Conservation (phyloP, 2,888 invertebrate genomes). For the Emmelina monodactyla region DNA sequence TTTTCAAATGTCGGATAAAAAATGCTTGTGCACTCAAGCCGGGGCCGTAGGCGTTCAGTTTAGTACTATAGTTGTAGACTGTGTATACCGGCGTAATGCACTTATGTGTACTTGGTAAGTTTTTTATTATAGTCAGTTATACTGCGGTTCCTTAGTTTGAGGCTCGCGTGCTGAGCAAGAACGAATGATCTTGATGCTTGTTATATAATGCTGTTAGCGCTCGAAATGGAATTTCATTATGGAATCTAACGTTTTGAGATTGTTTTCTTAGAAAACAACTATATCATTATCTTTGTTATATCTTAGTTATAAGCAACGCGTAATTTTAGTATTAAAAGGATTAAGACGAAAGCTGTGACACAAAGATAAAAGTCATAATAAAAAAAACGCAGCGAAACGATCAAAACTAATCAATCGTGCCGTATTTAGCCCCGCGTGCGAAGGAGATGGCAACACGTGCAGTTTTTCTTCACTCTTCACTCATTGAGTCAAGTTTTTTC, state of each 20-base stretch:
- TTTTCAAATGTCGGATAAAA: conserved; percentile 64
- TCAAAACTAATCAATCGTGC: too few relatives aligned
- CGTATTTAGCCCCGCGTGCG: conserved; percentile 31
- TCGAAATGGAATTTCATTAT: too few relatives aligned
- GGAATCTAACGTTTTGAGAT: too few relatives aligned
- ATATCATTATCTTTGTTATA: too few relatives aligned
- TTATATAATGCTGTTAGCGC: conserved; percentile 26
- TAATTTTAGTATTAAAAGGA: too few relatives aligned
- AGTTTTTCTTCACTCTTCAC: conserved; percentile 41
- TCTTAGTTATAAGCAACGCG: too few relatives aligned
- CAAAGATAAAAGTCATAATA: too few relatives aligned
- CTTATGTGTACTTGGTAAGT: conserved; percentile 61
- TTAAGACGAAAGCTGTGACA: too few relatives aligned
- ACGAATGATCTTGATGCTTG: conserved; percentile 39
- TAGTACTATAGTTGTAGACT: conserved; percentile 46
- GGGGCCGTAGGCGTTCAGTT: conserved; percentile 51
- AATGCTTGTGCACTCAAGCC: conserved; percentile 46
- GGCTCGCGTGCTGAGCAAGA: conserved; percentile 24
- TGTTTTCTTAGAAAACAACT: too few relatives aligned
- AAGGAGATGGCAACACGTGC: conserved; percentile 35
- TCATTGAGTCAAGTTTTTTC: conserved; percentile 33
- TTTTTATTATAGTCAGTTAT: conserved; percentile 62
- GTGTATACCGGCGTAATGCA: conserved; percentile 58
- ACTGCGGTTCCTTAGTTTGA: conserved; percentile 55
- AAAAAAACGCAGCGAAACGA: too few relatives aligned